These are phyloP conservation scores for Trichomycterus rosablanca DNA, from an alignment of 2,113 vertebrate species.

Conservation along the genomic window DNA sequence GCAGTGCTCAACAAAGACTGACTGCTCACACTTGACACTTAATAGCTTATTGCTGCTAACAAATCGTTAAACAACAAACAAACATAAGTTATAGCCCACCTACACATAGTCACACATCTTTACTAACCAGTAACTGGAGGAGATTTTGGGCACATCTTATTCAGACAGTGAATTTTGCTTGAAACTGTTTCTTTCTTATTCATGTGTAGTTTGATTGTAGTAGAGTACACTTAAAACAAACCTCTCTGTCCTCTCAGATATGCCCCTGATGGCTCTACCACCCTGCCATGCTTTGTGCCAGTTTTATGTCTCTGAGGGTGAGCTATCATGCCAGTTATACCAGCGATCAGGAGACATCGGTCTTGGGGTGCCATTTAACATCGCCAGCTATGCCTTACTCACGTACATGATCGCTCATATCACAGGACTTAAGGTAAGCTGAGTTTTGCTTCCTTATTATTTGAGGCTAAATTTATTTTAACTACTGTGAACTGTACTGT, in stretches of 20 bases:
- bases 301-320: constrained; percentile 86
- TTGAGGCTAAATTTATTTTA: too few species aligned
- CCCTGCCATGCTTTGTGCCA: constrained; percentile 94
- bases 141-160: too few species aligned
- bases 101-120: too few species aligned
- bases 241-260: constrained; percentile 64
- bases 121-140: too few species aligned
- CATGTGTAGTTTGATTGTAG: background rate
- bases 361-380: constrained; percentile 94
- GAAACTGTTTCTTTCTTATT: too few species aligned
- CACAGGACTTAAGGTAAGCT: constrained; percentile 82
- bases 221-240: background rate
- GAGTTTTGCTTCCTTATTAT: background rate
- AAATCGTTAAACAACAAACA: too few species aligned
- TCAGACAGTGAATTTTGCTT: too few species aligned
- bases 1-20: constrained; percentile 49
- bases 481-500: too few species aligned
- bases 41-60: background rate
- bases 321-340: constrained; percentile 94
- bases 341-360: constrained; percentile 96
- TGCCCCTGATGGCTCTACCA: constrained; percentile 88
- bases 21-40: constrained; percentile 2
- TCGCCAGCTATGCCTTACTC: constrained; percentile 92
- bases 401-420: constrained; percentile 97
- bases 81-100: too few species aligned